phyloP scores from a whole-genome alignment of 2,797 vertebrate genomes.

The Eutrigla gurnardus region DNA sequence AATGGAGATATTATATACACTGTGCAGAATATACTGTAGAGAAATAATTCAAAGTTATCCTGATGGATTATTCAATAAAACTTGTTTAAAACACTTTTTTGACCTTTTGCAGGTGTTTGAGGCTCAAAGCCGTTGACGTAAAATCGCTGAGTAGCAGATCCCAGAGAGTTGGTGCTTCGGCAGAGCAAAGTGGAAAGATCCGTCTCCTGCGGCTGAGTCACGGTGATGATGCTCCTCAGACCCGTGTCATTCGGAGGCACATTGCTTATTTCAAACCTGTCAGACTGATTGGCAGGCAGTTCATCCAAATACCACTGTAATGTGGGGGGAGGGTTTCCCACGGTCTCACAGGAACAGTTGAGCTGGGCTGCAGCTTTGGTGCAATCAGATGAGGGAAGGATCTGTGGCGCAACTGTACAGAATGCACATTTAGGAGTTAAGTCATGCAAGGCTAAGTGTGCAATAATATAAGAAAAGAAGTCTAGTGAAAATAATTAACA shows the following conservation, averaged over 20 bases:
- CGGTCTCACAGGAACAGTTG: constrained; percentile 61
- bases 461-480: too few species aligned
- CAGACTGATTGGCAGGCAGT: constrained; percentile 20
- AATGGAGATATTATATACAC: too few species aligned
- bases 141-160: constrained; percentile 1
- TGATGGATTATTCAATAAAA: not conserved
- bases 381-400: constrained; percentile 53
- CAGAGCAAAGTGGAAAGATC: constrained; percentile 5
- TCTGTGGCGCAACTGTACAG: constrained; percentile 41
- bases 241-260: constrained; percentile 4
- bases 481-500: too few species aligned
- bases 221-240: not conserved
- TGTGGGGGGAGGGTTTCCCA: constrained; percentile 59
- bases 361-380: constrained; percentile 22
- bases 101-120: not conserved
- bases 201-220: not conserved
- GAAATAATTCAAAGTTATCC: not conserved
- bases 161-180: constrained; percentile 2
- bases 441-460: too few species aligned
- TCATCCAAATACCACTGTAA: constrained; percentile 60
- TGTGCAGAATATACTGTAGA: too few species aligned
- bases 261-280: not conserved
- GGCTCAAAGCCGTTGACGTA: fast-evolving
- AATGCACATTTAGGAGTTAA: not conserved
- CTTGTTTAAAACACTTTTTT: not conserved